Conservation (phyloP, 2,113 vertebrate genomes). For the Podocnemis expansa region DNA sequence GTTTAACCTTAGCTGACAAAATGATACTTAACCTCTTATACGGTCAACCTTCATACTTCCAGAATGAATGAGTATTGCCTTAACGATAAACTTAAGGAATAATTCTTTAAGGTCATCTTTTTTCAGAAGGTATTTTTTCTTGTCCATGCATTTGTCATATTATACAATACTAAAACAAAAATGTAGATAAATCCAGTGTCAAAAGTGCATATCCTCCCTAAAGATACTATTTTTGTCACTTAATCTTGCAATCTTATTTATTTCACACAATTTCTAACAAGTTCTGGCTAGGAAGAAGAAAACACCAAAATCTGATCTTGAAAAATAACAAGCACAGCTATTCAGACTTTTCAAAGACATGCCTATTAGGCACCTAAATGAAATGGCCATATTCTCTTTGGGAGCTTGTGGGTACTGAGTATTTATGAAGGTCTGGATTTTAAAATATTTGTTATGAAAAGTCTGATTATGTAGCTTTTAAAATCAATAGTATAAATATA, state of each 20-base stretch:
- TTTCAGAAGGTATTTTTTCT: neutral
- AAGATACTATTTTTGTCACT: neutral
- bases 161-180: neutral
- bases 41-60: slow-evolving; percentile 67
- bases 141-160: slow-evolving; percentile 5
- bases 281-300: neutral
- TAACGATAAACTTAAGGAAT: slow-evolving; percentile 60
- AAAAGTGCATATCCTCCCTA: neutral
- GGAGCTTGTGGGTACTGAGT: neutral
- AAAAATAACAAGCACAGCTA: neutral
- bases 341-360: neutral
- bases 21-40: slow-evolving; percentile 80
- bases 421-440: neutral
- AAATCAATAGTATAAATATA: neutral
- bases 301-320: neutral
- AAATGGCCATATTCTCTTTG: neutral
- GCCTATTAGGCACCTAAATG: neutral
- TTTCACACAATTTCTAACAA: neutral
- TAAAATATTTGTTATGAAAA: neutral
- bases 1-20: slow-evolving; percentile 79
- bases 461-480: neutral
- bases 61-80: slow-evolving; percentile 70
- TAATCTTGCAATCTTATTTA: neutral
- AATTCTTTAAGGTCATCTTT: slow-evolving; percentile 1
- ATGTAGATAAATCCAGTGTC: neutral